These are phyloP conservation scores for Drosophila kurseongensis DNA, from an alignment of 1,140 invertebrate genomes.

Conservation along the genomic window DNA sequence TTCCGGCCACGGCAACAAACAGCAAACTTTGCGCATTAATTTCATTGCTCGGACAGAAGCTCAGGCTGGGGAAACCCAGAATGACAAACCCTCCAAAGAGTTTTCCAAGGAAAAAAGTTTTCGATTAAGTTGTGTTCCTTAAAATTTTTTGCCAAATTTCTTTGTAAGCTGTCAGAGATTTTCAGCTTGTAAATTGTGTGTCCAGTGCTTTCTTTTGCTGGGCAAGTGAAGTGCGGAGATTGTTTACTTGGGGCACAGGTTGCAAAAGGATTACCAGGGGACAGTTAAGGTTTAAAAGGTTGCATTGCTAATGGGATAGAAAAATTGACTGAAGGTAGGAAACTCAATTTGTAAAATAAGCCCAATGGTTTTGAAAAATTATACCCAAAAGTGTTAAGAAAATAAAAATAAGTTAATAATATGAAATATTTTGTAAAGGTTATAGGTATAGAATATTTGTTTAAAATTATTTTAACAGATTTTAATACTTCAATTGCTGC, in stretches of 20 bases:
- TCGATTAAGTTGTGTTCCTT: slow-evolving; percentile 73
- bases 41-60: slow-evolving; percentile 72
- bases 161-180: slow-evolving; percentile 63
- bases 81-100: slow-evolving; percentile 60
- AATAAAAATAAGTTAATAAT: too few relatives aligned
- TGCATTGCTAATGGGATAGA: slow-evolving; percentile 17
- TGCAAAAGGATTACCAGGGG: slow-evolving; percentile 41
- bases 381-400: too few relatives aligned
- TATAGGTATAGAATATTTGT: too few relatives aligned
- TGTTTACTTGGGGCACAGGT: slow-evolving; percentile 63
- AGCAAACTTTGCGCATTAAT: slow-evolving; percentile 80
- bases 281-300: slow-evolving; percentile 27
- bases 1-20: slow-evolving; percentile 44
- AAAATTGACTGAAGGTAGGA: background rate
- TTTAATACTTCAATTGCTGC: too few relatives aligned
- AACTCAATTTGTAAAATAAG: too few relatives aligned
- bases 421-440: too few relatives aligned
- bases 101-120: slow-evolving; percentile 60
- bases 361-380: too few relatives aligned
- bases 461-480: too few relatives aligned
- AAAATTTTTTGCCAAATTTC: slow-evolving; percentile 55
- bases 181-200: slow-evolving; percentile 58
- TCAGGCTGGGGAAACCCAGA: slow-evolving; percentile 42
- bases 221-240: slow-evolving; percentile 75
- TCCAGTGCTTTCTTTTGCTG: slow-evolving; percentile 6